phyloP scores from a whole-genome alignment of 2,888 invertebrate species.

The Alloscopus bannaensis region DNA sequence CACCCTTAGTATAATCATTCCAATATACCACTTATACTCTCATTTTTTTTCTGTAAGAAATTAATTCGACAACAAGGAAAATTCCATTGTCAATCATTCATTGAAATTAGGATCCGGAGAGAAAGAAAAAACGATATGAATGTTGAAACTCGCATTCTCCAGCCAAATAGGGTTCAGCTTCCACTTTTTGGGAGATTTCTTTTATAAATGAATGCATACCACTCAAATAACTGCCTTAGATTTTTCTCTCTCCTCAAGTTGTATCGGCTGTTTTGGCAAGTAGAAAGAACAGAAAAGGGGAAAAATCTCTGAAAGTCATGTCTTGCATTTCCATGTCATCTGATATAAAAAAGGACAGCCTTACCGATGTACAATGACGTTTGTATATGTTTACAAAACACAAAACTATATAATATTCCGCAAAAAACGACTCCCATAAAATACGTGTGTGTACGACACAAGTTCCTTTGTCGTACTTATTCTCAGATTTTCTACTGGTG shows the following conservation, averaged over 20 bases:
- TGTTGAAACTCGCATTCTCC: too few species aligned
- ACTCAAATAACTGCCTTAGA: too few species aligned
- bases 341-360: constrained; percentile 10
- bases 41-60: too few species aligned
- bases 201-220: background rate
- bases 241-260: background rate
- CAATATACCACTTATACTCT: too few species aligned
- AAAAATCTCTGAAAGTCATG: constrained; percentile 30
- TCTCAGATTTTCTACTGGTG: too few species aligned
- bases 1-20: too few species aligned
- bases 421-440: background rate
- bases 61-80: constrained; percentile 72
- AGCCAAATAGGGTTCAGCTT: background rate
- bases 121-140: constrained; percentile 32
- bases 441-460: background rate
- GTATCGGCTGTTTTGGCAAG: constrained; percentile 4
- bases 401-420: too few species aligned
- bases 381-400: too few species aligned
- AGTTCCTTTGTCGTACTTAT: too few species aligned
- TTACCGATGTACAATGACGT: too few species aligned
- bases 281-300: constrained; percentile 34
- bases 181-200: background rate
- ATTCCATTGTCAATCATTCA: constrained; percentile 74
- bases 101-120: constrained; percentile 45
- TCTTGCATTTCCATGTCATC: constrained; percentile 57